Evolutionary conservation across 2,888 invertebrate genomes (phyloP), one percentile per base, ranked within the genome.

Genomic region (Rhaphigaster nebulosa): DNA sequence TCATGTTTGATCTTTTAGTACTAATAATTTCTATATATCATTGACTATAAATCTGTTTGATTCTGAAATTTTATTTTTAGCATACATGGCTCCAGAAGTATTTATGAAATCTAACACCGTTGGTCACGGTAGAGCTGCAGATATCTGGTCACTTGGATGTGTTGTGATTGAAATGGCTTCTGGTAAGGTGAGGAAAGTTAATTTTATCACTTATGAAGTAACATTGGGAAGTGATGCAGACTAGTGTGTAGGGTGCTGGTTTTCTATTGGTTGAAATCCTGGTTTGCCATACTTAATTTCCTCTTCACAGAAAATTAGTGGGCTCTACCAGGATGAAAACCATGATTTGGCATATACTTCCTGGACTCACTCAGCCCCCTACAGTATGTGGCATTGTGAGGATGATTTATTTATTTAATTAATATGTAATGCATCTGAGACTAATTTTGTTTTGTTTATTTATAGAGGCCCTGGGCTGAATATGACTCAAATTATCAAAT

Each of bases 1-100:
- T 10, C 45, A 45, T 45, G n/a, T n/a, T n/a, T n/a, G 4, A 45
- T 80, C 3, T 84, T 84, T 84, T 50, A 34, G 15, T 84, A 38
- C 10, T 38, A 12, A 38, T 45, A 84, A 38, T n/a, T 23, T 41
- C 41, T 38, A 41, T 45, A 38, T 12, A 29, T 20, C 23, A 38
- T 84, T 84, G 23, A 10, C 1, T 38, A 12, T 26, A 38, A 38
- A 45, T 38, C 13, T 84, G 84, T n/a, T 34, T 26, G 26, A 56
- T 26, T 1, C 6, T 56, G 6, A 56, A 56, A 29, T 76, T 29
- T 91, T 80, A 45, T 91, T 94, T 94, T 41, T 94, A 98, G 98
- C 98, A 90, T 99, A 98, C 94, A 99, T 99, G 98, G 99, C 98
- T 0, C 99, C 99, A 0, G 99, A 99, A 94, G 97, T 99, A 93